A percentile compares a stretch with the other conserved stretches of the same genome.
phyloP scores from a whole-genome alignment of 2,797 vertebrate species.

The Eurystomus glaucurus region DNA sequence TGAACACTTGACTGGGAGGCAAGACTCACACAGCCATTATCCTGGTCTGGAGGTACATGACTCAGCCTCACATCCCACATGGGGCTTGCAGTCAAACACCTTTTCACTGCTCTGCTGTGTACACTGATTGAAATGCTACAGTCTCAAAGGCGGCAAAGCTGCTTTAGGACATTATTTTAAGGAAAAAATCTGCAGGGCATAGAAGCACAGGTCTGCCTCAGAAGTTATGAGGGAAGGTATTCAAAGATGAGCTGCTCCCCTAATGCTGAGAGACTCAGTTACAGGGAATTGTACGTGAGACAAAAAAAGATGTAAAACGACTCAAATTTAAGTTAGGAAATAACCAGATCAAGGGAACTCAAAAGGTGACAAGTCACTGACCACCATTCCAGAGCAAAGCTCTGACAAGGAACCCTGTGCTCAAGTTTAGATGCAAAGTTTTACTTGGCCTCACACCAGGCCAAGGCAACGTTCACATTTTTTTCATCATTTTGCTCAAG shows the following conservation, averaged over 20 bases:
- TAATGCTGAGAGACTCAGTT: fast-evolving
- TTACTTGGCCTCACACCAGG: neutral
- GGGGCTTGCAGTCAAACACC: neutral
- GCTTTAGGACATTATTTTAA: neutral
- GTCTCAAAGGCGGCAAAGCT: neutral
- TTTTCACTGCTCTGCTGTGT: neutral
- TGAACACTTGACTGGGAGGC: neutral
- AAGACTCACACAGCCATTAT: neutral
- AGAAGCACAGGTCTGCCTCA: too few species aligned
- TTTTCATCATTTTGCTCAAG: neutral
- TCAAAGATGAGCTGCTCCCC: neutral
- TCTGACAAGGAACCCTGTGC: too few species aligned
- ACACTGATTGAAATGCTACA: neutral
- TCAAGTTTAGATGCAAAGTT: neutral
- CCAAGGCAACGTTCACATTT: fast-evolving
- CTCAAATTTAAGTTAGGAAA: neutral
- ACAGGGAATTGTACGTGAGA: fast-evolving
- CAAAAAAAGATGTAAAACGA: neutral
- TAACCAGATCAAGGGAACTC: neutral
- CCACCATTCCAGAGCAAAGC: neutral
- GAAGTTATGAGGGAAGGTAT: neutral
- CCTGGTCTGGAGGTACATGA: neutral
- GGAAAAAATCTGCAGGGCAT: neutral
- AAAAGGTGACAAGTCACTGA: fast-evolving
- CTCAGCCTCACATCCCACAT: neutral